Conservation (phyloP, 92 coral and sea anemone species). For the Blastomussa wellsi region DNA sequence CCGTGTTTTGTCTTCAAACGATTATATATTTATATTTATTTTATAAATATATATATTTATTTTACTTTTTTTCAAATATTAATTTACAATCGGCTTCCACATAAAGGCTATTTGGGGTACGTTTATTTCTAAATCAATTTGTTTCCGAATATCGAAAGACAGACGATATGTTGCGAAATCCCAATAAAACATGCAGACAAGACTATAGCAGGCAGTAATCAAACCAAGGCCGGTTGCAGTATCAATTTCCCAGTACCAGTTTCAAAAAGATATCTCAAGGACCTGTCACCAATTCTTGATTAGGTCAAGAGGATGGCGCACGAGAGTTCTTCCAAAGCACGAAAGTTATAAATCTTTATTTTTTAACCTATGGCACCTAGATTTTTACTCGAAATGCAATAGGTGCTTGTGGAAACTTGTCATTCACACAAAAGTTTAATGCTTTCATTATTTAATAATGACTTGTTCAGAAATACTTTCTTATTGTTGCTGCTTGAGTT, state of each 20-base stretch:
- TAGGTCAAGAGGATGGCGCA: background rate
- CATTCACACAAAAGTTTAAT: background rate
- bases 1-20: background rate
- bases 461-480: background rate
- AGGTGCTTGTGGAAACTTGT: background rate
- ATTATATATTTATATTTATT: background rate
- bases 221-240: background rate
- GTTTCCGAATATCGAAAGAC: background rate
- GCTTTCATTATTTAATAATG: background rate
- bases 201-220: background rate
- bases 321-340: slow-evolving; percentile 8
- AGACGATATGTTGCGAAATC: background rate
- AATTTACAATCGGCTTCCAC: too few relatives aligned
- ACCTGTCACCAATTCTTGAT: background rate
- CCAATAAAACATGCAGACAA: background rate
- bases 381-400: background rate
- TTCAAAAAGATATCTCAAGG: slow-evolving; percentile 1
- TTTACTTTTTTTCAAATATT: too few relatives aligned
- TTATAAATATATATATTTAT: too few relatives aligned
- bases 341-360: slow-evolving; percentile 5
- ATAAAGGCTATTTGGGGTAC: too few relatives aligned
- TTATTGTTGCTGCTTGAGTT: background rate
- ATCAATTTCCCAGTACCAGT: slow-evolving; percentile 1
- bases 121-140: too few relatives aligned
- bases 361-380: background rate